Percentiles rank a stretch among this genome's conserved stretches.
Conservation (phyloP, 2,797 vertebrate genomes). For the Decapterus maruadsi region DNA sequence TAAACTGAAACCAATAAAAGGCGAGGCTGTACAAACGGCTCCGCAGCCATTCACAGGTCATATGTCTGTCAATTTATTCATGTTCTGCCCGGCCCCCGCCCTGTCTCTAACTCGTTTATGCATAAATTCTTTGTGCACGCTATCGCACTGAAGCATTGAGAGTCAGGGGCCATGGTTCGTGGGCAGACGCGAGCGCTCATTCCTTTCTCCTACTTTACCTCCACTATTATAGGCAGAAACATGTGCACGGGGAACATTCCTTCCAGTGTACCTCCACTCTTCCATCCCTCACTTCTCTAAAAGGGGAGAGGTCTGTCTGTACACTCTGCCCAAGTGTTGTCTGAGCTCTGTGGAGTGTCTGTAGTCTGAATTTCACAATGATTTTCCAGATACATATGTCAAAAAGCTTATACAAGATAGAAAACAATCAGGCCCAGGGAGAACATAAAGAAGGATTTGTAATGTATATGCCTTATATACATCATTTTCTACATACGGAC, state of each 20-base stretch:
- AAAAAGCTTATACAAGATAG: conserved; percentile 22
- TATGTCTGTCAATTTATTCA: conserved; percentile 75
- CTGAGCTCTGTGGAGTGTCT: conserved; percentile 7
- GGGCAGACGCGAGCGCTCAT: conserved; percentile 52
- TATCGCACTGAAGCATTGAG: conserved; percentile 62
- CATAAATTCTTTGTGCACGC: conserved; percentile 67
- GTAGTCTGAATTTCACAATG: conserved; percentile 14
- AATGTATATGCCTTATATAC: too few relatives aligned
- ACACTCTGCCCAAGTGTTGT: conserved; percentile 20
- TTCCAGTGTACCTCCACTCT: conserved; percentile 51
- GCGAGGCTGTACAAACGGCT: conserved; percentile 65
- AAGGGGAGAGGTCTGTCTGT: conserved; percentile 20
- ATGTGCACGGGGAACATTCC: conserved; percentile 47
- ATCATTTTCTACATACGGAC: too few relatives aligned
- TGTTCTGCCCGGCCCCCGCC: conserved; percentile 59
- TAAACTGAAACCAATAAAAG: conserved; percentile 78
- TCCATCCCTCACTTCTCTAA: conserved; percentile 27
- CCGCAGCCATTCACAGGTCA: conserved; percentile 67
- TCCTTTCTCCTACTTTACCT: conserved; percentile 40
- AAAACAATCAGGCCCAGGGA: too few relatives aligned
- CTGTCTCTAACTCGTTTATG: conserved; percentile 68
- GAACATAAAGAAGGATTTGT: too few relatives aligned
- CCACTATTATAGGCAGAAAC: conserved; percentile 44
- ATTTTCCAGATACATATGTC: conserved; percentile 23
- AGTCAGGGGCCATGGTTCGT: conserved; percentile 47